Evolutionary conservation across 2,113 vertebrate species (phyloP).

Genomic region (Columba janthina): DNA sequence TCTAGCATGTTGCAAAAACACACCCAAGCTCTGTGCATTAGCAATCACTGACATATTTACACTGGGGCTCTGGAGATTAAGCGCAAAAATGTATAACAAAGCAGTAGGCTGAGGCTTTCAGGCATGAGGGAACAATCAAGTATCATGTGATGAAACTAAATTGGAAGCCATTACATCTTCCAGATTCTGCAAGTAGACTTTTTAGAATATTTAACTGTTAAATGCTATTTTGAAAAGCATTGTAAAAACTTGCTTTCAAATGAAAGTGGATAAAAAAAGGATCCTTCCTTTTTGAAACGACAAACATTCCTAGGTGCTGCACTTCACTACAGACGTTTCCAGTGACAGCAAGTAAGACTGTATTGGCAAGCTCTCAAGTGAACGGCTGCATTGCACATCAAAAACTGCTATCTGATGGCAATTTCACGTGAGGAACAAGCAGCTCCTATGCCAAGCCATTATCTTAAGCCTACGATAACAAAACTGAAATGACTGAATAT

Average conservation of each 20-base stretch:
- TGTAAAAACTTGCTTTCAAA: neutral
- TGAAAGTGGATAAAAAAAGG: neutral
- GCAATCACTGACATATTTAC: neutral
- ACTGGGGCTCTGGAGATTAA: neutral
- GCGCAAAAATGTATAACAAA: neutral
- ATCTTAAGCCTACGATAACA: constrained; percentile 6
- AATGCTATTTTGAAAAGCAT: neutral
- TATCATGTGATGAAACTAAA: neutral
- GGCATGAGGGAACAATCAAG: neutral
- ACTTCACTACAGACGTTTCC: neutral
- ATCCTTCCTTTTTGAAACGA: neutral
- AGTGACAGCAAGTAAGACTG: neutral
- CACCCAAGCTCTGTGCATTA: neutral
- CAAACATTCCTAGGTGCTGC: neutral
- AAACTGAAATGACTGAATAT: neutral
- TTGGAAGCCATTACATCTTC: neutral
- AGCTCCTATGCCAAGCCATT: neutral
- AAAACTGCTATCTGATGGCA: neutral
- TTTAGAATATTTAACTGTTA: neutral
- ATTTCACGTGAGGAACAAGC: neutral
- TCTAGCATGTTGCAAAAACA: neutral
- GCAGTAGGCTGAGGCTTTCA: neutral
- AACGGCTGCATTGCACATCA: neutral
- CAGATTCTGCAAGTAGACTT: neutral
- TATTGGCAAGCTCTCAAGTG: neutral